Evolutionary conservation across 2,113 vertebrate species (phyloP), one percentile per base, ranked within the genome.

Genomic region (Xiphias gladius): DNA sequence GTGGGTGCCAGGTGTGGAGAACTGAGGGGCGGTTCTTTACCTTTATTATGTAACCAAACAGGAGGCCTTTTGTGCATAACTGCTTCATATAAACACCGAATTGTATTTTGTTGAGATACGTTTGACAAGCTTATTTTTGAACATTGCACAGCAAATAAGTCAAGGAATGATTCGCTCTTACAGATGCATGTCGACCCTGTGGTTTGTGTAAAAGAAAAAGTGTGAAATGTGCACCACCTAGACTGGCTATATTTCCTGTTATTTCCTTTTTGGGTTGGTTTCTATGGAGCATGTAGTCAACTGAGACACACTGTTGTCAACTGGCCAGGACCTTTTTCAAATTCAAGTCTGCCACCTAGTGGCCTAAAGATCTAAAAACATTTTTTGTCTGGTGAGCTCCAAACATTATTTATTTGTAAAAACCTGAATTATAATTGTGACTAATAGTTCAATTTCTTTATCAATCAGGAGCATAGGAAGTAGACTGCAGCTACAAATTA

Each of bases 291-390:
- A 63, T 83, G 64, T 30, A 69, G 63, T 79, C 68, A 68, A 52
- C 37, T 55, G 73, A 59, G 52, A 59, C 52, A 22, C 0, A 41
- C 17, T 61, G 63, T 41, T 82, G 62, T 75, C 64, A 68, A 7
- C 12, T 20, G 13, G 54, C 63, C 72, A 66, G 65, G 50, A 48
- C 62, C 41, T n/a, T 93, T 57, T 93, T 77, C 32, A 93, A 72
- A 90, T 88, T 92, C 94, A 95, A 95, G 88, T 89, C 87, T 94
- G 94, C 93, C 95, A 96, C 94, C 95, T 95, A 92, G 94, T 94
- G 95, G 93, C 41, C 37, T n/a, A n/a, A 75, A 37, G 37, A 30
- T 28, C 17, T 50, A 9, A 58, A 73, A 41, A 46, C 12, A 46
- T 1, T 6, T 9, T 16, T 7, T 46, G 57, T 43, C 14, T 26